These are phyloP conservation scores for Ischnus inquisitorius DNA, from an alignment of 2,888 invertebrate genomes.

Conservation along the genomic window DNA sequence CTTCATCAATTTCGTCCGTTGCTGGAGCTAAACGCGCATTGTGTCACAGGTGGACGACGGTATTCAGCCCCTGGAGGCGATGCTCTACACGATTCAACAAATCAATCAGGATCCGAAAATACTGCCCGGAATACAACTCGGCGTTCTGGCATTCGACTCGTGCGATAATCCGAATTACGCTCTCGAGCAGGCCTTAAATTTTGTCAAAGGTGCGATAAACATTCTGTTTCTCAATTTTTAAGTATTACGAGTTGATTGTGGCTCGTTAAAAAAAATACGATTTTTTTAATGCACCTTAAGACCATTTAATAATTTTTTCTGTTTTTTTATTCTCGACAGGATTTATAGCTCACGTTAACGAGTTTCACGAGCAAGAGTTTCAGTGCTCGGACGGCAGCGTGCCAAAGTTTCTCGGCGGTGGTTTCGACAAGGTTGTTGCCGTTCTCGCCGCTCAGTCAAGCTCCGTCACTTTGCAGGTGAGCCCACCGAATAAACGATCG, in stretches of 20 bases:
- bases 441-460: constrained; percentile 87
- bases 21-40: not conserved
- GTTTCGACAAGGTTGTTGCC: constrained; percentile 86
- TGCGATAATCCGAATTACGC: constrained; percentile 86
- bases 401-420: constrained; percentile 84
- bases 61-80: constrained; percentile 87
- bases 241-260: not conserved
- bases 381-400: constrained; percentile 84
- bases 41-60: constrained; percentile 85
- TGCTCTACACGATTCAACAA: constrained; percentile 86
- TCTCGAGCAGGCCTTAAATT: constrained; percentile 86
- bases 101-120: constrained; percentile 85
- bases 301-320: constrained; percentile 20
- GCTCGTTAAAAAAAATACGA: not conserved
- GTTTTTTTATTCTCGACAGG: constrained; percentile 78
- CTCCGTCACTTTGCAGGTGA: constrained; percentile 86
- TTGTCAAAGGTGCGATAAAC: constrained; percentile 85
- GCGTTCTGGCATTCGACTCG: constrained; percentile 86
- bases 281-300: not conserved
- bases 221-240: not conserved
- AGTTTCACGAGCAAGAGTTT: constrained; percentile 84
- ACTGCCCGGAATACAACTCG: constrained; percentile 86
- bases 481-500: constrained; percentile 24
- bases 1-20: not conserved
- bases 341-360: constrained; percentile 85